Evolutionary conservation across 2,797 vertebrate genomes (phyloP).

Genomic region (Erpetoichthys calabaricus): DNA sequence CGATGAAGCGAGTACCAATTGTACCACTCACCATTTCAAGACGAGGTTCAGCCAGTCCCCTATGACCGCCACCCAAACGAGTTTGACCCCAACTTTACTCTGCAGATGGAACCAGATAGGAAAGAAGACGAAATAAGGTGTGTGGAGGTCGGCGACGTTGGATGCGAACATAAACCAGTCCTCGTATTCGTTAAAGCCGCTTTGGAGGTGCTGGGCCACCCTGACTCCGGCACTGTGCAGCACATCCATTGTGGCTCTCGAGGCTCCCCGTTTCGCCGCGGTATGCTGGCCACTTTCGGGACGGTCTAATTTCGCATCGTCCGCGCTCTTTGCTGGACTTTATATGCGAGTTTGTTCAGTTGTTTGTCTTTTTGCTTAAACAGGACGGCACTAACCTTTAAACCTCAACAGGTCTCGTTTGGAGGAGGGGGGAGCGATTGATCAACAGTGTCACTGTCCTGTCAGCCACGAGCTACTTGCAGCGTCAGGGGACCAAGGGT

Average conservation of each 20-base stretch:
- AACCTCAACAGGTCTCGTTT: too few species aligned
- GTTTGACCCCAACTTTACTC: conserved; percentile 44
- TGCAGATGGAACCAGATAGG: conserved; percentile 56
- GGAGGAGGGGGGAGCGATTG: too few species aligned
- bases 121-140: conserved; percentile 53
- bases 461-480: too few species aligned
- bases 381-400: too few species aligned
- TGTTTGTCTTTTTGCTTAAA: too few species aligned
- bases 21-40: conserved; percentile 82
- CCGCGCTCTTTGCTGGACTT: background rate
- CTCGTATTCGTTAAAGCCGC: conserved; percentile 41
- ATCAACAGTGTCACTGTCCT: too few species aligned
- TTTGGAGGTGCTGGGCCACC: conserved; percentile 42
- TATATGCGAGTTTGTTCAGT: background rate
- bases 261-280: background rate
- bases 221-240: conserved; percentile 42
- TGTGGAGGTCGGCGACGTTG: conserved; percentile 48
- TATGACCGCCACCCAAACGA: conserved; percentile 83
- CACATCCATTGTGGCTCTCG: conserved; percentile 31
- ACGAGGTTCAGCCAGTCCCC: conserved; percentile 93
- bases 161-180: conserved; percentile 58
- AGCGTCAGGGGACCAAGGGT: too few species aligned
- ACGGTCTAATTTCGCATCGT: background rate
- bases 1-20: background rate
- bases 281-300: background rate